These are phyloP conservation scores for Ephestia elutella DNA, from an alignment of 1,140 invertebrate species.

Conservation along the genomic window DNA sequence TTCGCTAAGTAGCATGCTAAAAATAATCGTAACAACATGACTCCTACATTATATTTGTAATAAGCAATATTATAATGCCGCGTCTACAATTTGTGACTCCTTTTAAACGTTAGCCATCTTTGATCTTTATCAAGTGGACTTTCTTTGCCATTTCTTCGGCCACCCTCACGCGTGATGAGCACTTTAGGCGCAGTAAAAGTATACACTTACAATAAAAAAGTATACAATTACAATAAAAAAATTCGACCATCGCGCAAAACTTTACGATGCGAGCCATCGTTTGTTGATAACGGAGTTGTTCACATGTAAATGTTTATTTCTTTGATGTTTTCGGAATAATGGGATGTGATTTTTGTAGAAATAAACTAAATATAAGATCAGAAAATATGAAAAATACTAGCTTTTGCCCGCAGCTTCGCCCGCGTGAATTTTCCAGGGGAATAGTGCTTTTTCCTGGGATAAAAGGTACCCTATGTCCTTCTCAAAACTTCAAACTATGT, in stretches of 20 bases:
- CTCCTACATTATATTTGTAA: no score
- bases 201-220: slow-evolving; percentile 12
- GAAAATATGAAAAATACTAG: no score
- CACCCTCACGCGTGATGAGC: slow-evolving; percentile 12
- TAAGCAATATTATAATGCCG: no score
- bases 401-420: no score
- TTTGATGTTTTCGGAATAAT: not conserved
- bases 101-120: not conserved
- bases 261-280: slow-evolving; percentile 2
- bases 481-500: no score
- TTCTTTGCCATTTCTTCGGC: not conserved
- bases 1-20: no score
- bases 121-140: slow-evolving; percentile 7
- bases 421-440: no score
- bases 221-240: slow-evolving; percentile 13
- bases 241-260: not conserved
- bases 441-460: no score
- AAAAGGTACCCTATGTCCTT: no score
- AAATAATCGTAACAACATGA: no score
- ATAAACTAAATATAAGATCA: not conserved
- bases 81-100: not conserved
- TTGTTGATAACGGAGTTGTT: not conserved
- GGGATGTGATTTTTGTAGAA: not conserved
- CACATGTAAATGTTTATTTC: not conserved
- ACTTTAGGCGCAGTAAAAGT: slow-evolving; percentile 9